These are phyloP conservation scores for Oryzias javanicus DNA, from an alignment of 2,113 vertebrate genomes.

Conservation along the genomic window DNA sequence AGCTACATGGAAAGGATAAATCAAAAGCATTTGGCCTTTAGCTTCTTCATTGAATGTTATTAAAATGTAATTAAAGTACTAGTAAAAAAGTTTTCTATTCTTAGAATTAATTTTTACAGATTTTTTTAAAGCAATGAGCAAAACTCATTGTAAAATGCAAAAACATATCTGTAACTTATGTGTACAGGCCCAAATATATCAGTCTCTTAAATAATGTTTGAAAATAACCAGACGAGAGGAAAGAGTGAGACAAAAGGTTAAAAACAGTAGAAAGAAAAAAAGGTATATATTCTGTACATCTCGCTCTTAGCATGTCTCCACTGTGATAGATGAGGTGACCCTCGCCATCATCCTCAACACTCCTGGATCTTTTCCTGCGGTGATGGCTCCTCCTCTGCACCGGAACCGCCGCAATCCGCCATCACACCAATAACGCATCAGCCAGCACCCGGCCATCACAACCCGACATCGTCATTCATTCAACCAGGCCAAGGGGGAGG, in stretches of 20 bases:
- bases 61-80: constrained; percentile 45
- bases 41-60: constrained; percentile 51
- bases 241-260: constrained; percentile 69
- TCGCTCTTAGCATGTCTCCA: constrained; percentile 96
- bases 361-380: constrained; percentile 88
- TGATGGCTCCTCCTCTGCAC: constrained; percentile 88
- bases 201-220: constrained; percentile 53
- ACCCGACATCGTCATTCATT: constrained; percentile 86
- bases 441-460: constrained; percentile 85
- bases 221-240: constrained; percentile 78
- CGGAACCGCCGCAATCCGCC: constrained; percentile 80
- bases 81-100: constrained; percentile 39
- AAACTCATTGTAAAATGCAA: constrained; percentile 1
- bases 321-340: constrained; percentile 97
- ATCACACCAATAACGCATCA: constrained; percentile 78
- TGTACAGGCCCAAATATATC: constrained; percentile 52
- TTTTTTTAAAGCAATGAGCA: constrained; percentile 18
- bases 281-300: constrained; percentile 91
- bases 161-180: constrained; percentile 8
- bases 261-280: constrained; percentile 84
- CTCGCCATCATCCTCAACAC: constrained; percentile 98
- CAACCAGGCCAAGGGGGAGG: constrained; percentile 81
- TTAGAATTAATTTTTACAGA: too few relatives aligned
- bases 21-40: constrained; percentile 41
- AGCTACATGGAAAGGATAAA: constrained; percentile 41